Conservation (phyloP, 2,888 invertebrate genomes). For the Lasioglossum morio region DNA sequence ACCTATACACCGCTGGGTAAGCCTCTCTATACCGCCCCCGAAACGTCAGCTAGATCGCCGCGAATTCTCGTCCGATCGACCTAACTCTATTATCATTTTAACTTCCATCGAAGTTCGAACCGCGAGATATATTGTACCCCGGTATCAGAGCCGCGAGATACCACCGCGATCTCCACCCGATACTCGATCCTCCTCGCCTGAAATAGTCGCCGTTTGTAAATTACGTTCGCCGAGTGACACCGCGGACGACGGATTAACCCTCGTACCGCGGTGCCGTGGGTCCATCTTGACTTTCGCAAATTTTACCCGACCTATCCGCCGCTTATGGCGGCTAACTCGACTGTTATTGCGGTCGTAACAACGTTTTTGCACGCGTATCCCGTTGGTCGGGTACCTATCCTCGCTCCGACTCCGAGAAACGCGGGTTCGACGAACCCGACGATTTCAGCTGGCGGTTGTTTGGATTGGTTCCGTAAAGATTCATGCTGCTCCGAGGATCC, state of each 20-base stretch:
- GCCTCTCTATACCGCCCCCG: constrained; percentile 43
- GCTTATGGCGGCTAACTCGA: neutral
- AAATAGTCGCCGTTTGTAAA: constrained; percentile 40
- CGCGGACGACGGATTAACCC: neutral
- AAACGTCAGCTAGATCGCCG: constrained; percentile 50
- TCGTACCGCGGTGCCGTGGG: neutral
- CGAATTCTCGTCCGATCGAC: constrained; percentile 36
- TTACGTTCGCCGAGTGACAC: neutral
- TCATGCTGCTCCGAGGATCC: neutral
- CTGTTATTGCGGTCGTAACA: neutral
- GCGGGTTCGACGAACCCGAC: neutral
- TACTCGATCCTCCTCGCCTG: constrained; percentile 53
- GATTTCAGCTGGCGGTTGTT: neutral
- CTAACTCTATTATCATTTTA: neutral
- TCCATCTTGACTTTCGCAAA: neutral
- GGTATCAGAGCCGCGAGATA: neutral
- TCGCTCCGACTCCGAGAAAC: neutral
- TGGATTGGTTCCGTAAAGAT: neutral
- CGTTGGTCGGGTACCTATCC: neutral
- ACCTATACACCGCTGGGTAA: constrained; percentile 46
- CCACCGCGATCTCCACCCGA: constrained; percentile 29
- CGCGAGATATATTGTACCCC: constrained; percentile 10
- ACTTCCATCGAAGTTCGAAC: neutral
- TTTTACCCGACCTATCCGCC: neutral
- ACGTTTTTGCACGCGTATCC: neutral